These are phyloP conservation scores for Nesoenas mayeri DNA, from an alignment of 2,113 vertebrate species.

Conservation along the genomic window DNA sequence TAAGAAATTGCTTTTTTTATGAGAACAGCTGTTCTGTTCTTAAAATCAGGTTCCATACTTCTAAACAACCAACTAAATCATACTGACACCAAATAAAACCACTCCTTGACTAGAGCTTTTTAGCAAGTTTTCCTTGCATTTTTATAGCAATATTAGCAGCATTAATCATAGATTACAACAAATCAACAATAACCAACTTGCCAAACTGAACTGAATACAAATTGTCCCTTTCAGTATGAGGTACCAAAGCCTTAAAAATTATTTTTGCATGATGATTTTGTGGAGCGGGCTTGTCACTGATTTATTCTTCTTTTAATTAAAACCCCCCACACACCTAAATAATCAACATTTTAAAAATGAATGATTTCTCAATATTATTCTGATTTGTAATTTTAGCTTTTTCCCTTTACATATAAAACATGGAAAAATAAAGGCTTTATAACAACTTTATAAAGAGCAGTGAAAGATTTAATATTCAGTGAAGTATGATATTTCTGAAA, in stretches of 20 bases:
- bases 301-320: not conserved
- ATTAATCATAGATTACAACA: not conserved
- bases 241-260: not conserved
- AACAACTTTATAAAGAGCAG: not conserved
- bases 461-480: not conserved
- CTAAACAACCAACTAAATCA: not conserved
- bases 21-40: not conserved
- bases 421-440: not conserved
- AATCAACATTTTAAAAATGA: not conserved
- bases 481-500: not conserved
- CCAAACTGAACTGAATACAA: not conserved
- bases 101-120: not conserved
- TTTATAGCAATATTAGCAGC: not conserved
- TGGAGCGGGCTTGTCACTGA: not conserved
- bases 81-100: not conserved
- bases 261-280: not conserved
- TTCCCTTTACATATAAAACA: not conserved
- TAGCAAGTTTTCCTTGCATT: not conserved
- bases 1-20: not conserved
- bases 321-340: accelerated
- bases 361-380: not conserved
- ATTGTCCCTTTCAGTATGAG: not conserved
- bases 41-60: not conserved
- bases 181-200: not conserved
- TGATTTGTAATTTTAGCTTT: not conserved